Base-by-base conservation (phyloP, 2,888 invertebrate species). In the Octodonta nipae region DNA sequence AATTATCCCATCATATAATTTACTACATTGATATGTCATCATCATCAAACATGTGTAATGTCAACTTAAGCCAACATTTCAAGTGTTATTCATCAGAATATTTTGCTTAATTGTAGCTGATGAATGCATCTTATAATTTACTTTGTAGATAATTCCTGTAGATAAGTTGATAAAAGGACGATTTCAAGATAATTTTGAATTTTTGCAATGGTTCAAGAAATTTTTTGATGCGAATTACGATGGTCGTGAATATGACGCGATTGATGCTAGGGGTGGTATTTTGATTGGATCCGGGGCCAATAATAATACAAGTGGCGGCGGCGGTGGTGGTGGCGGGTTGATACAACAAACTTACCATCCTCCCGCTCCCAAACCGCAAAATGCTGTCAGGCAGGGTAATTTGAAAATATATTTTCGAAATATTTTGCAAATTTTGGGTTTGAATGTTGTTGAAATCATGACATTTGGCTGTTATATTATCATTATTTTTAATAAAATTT, bases 201-300 rank as follows among this genome's bases (percentile, higher is more conserved):
- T 98, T 72, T 82, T 98, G 54, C 98, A 99, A 73, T 98, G 98
- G 98, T 98, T 99, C 74, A 98, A 98, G 77, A 95, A 95, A 66
- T 96, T 99, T 71, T 99, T 96, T 67, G 98, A 99, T 70, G 95
- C 96, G 49, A 99, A 99, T 71, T 98, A 95, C 68, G 92, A 93
- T 64, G 95, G 93, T 46, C 79, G 85, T 54, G 91, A 91, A 50
- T 99, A 98, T 66, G 88, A 95, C 61, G 87, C 92, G 33, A 67
- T 83, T 44, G 84, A 84, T 45, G 86, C 86, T 35, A 78, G 96
- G 37, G 83, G 83, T 45, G 85, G 87, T 47, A 68, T 84, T 51
- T 69, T 72, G 41, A 69, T 92, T 56, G 89, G 88, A 55, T 74
- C 38, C 3, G 37, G 33, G 17, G 41, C 36, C 26, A 38, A 34